Base-by-base conservation (phyloP, 2,797 vertebrate genomes). In the Sitta carolinensis region DNA sequence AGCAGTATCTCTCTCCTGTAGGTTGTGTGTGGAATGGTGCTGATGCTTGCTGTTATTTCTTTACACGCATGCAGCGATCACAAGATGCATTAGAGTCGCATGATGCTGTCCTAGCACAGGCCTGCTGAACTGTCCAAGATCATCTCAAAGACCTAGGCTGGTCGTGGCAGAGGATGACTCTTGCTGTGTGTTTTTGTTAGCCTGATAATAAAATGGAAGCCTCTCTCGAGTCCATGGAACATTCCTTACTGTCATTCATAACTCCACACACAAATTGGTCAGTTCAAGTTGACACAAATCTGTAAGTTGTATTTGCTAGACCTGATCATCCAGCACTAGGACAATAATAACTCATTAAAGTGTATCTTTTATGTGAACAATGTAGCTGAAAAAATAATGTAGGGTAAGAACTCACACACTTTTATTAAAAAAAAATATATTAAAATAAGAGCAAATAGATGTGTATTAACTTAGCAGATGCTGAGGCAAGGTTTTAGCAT, bases 71-170 rank as follows among this genome's bases (percentile, higher is more conserved):
- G 40, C 55, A 52, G 47, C 2, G 0, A 54, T 30, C 48, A 16
- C 0, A 0, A 52, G 54, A 47, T 52, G 54, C 23, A 8, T 61
- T 52, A n/a, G 72, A 52, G 23, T 29, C 1, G 1, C n/a, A 3
- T 23, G n/a, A 38, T 45, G 48, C 47, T 85, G 55, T 52, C n/a
- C 29, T 29, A 54, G 29, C 1, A 1, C 0, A 0, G n/a, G n/a
- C n/a, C 23, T 76, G 29, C n/a, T 77, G 73, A 54, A 25, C 20
- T 54, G 1, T 11, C 63, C 30, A 34, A 40, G 40, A 8, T 77
- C 83, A 47, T n/a, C 29, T 47, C 47, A 54, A 40, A 20, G 13
- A 40, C n/a, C 23, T 17, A 11, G 29, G 25, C 73, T 61, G 48
- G 54, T 25, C 1, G 0, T 47, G n/a, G 25, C 55, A 76, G 54